Percentiles rank a stretch among this genome's conserved stretches.
phyloP scores from a whole-genome alignment of 1,140 invertebrate species.

The Macrobrachium nipponense region DNA sequence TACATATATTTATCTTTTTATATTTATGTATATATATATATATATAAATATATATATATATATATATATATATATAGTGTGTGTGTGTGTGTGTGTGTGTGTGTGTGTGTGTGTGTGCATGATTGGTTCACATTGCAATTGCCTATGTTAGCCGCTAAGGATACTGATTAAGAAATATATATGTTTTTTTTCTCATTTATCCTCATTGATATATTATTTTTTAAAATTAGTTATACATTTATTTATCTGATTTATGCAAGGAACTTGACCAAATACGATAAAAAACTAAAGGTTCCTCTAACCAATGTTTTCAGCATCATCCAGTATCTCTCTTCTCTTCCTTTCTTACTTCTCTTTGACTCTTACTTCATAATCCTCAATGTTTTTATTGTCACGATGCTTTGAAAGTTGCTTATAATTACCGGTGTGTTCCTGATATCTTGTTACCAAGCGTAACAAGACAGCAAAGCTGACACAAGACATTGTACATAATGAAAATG shows the following conservation, averaged over 20 bases:
- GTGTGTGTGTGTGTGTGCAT: too few relatives aligned
- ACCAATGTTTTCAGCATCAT: too few relatives aligned
- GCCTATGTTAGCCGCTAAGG: too few relatives aligned
- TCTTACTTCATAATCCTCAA: too few relatives aligned
- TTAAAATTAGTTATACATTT: too few relatives aligned
- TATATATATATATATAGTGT: neutral
- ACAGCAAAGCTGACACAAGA: neutral
- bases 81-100: neutral
- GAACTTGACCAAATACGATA: too few relatives aligned
- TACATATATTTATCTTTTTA: neutral
- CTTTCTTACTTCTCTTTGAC: neutral
- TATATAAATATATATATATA: neutral
- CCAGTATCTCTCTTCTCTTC: neutral
- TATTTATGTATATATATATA: neutral
- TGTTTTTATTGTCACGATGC: neutral
- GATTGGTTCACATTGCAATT: too few relatives aligned
- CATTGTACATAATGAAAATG: neutral
- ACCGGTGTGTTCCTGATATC: neutral
- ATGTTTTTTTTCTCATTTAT: too few relatives aligned
- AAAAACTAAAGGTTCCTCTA: too few relatives aligned
- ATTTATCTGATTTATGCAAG: too few relatives aligned
- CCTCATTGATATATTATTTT: too few relatives aligned
- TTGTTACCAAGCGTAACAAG: neutral
- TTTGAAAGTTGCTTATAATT: neutral
- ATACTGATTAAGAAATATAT: too few relatives aligned